Conservation (phyloP, 2,888 invertebrate species). For the Lumbricus terrestris region DNA sequence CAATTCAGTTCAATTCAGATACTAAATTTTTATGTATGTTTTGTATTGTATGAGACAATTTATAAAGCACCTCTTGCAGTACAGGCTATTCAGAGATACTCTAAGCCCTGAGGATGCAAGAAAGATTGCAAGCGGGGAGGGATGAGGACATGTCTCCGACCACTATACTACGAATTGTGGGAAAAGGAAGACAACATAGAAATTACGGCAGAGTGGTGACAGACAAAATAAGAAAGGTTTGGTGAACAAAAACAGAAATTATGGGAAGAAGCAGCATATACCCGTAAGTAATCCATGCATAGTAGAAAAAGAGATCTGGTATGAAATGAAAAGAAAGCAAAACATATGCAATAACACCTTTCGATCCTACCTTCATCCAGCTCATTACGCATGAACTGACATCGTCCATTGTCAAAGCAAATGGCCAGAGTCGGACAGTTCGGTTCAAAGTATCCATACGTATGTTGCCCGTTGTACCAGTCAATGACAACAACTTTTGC, state of each 20-base stretch:
- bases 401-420: conserved; percentile 81
- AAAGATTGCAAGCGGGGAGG: too few species aligned
- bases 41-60: too few species aligned
- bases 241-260: background rate
- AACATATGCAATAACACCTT: background rate
- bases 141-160: too few species aligned
- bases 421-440: conserved; percentile 73
- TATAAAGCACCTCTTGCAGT: too few species aligned
- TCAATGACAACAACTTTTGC: conserved; percentile 26
- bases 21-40: too few species aligned
- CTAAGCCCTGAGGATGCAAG: too few species aligned
- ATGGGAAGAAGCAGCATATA: background rate
- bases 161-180: too few species aligned
- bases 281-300: background rate
- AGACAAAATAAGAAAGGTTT: background rate
- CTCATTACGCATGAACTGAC: conserved; percentile 86
- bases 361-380: conserved; percentile 72
- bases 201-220: background rate
- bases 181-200: background rate
- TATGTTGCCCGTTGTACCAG: conserved; percentile 74
- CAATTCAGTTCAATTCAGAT: too few species aligned
- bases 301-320: background rate
- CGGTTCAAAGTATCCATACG: conserved; percentile 67
- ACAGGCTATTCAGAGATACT: too few species aligned
- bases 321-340: background rate